phyloP scores from a whole-genome alignment of 2,888 invertebrate genomes.

The Cynaeus angustus region DNA sequence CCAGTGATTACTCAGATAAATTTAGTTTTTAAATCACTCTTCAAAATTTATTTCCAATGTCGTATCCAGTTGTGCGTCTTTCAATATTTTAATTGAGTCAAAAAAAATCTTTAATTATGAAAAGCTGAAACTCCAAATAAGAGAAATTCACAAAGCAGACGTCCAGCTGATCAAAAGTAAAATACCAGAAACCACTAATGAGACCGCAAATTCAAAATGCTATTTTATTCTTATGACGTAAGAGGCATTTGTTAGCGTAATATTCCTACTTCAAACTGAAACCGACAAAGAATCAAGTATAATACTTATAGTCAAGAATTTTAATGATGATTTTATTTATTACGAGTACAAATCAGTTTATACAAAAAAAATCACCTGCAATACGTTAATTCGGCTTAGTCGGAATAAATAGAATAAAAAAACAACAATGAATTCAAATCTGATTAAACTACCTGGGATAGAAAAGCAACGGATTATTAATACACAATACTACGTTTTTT shows the following conservation, averaged over 20 bases:
- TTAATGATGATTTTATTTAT: conserved; percentile 33
- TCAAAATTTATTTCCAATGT: too few relatives aligned
- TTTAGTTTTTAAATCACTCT: not conserved
- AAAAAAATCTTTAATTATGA: too few relatives aligned
- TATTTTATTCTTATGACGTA: conserved; percentile 13
- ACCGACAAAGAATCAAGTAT: conserved; percentile 20
- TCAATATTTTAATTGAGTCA: too few relatives aligned
- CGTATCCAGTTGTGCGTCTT: too few relatives aligned
- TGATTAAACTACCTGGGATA: too few relatives aligned
- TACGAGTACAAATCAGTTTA: conserved; percentile 9
- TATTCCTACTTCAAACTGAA: conserved; percentile 2
- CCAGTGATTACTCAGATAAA: conserved; percentile 12
- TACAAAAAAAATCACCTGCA: conserved; percentile 13
- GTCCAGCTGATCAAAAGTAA: conserved; percentile 1
- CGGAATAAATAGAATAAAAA: not conserved
- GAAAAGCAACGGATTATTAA: too few relatives aligned
- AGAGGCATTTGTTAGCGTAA: conserved; percentile 4
- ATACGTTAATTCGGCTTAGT: not conserved
- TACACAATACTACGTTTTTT: too few relatives aligned
- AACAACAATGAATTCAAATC: too few relatives aligned
- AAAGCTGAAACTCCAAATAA: too few relatives aligned
- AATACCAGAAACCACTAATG: conserved; percentile 19
- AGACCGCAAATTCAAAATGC: conserved; percentile 15
- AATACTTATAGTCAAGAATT: conserved; percentile 22
- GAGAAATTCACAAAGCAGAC: too few relatives aligned